Conservation (phyloP, 2,888 invertebrate species). For the Baccha elongata region DNA sequence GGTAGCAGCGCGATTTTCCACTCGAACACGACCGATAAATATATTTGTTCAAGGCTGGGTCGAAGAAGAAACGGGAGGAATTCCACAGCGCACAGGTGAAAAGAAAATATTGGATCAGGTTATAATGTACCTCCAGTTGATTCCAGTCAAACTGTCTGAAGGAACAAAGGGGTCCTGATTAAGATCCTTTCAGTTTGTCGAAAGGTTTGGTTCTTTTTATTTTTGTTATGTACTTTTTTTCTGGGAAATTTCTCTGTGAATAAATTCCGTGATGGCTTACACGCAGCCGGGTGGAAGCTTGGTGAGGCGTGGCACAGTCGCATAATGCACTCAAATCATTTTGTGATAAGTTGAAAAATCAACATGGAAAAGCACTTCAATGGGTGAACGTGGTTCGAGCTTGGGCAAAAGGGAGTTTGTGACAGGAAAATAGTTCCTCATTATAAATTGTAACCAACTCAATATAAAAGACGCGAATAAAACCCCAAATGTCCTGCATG, state of each 20-base stretch:
- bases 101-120: constrained; percentile 35
- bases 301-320: constrained; percentile 65
- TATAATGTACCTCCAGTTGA: constrained; percentile 1
- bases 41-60: constrained; percentile 17
- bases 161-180: constrained; percentile 59
- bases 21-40: constrained; percentile 58
- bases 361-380: constrained; percentile 73
- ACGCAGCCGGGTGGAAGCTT: constrained; percentile 31
- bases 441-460: constrained; percentile 59
- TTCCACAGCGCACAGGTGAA: constrained; percentile 39
- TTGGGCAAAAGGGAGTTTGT: constrained; percentile 1
- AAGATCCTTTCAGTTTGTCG: constrained; percentile 67
- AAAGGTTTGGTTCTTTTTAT: constrained; percentile 19
- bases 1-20: constrained; percentile 62
- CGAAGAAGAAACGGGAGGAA: not conserved
- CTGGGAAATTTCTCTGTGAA: constrained; percentile 24
- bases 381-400: constrained; percentile 47
- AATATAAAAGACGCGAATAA: not conserved
- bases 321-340: constrained; percentile 73
- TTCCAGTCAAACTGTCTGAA: constrained; percentile 62
- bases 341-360: constrained; percentile 73
- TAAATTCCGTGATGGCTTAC: constrained; percentile 29
- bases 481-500: constrained; percentile 16
- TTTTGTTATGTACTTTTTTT: constrained; percentile 13
- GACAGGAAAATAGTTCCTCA: constrained; percentile 58